Evolutionary conservation across 23 tunicate species (phyloP).

Genomic region (Clavelina lepadiformis): DNA sequence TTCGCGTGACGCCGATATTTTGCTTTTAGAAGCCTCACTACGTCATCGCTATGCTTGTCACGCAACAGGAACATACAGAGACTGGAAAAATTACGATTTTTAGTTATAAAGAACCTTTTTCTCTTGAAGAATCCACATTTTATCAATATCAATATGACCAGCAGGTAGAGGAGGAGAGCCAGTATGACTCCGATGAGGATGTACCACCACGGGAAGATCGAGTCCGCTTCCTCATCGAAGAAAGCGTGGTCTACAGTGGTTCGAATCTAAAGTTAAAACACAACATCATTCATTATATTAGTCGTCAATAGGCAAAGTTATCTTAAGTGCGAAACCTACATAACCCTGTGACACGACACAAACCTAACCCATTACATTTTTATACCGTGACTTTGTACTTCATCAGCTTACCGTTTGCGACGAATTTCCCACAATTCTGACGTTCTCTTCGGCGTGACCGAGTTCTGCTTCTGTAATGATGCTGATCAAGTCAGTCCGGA

Average conservation of each 20-base stretch:
- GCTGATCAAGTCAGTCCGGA: conserved; percentile 29
- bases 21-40: too few relatives aligned
- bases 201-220: conserved; percentile 81
- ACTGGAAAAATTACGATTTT: too few relatives aligned
- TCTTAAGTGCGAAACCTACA: too few relatives aligned
- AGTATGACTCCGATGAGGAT: conserved; percentile 52
- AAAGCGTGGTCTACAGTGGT: conserved; percentile 70
- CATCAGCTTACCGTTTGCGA: conserved; percentile 18
- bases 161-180: conserved; percentile 43
- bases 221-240: conserved; percentile 15
- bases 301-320: too few relatives aligned
- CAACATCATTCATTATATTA: not conserved
- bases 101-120: conserved; percentile 12
- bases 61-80: too few relatives aligned
- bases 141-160: conserved; percentile 30
- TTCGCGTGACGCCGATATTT: too few relatives aligned
- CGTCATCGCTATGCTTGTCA: too few relatives aligned
- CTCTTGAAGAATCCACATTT: conserved; percentile 59
- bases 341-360: too few relatives aligned
- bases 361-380: too few relatives aligned
- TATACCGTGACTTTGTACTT: too few relatives aligned
- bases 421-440: conserved; percentile 39
- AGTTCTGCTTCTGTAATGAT: conserved; percentile 25
- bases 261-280: conserved; percentile 22
- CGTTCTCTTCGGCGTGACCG: not conserved